phyloP scores from a whole-genome alignment of 2,113 vertebrate genomes.

The Xiphophorus hellerii region DNA sequence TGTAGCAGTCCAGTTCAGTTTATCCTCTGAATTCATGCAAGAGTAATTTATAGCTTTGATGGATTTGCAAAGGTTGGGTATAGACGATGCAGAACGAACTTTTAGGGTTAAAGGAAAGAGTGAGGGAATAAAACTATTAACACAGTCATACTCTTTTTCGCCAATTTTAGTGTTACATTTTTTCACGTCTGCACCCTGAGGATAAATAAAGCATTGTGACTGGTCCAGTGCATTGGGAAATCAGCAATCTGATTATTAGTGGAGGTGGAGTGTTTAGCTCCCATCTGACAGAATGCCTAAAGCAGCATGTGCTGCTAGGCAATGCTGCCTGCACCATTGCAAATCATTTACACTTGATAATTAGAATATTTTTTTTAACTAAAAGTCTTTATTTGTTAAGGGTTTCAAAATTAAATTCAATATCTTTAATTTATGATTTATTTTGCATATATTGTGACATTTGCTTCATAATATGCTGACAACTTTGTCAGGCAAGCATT shows the following conservation, averaged over 20 bases:
- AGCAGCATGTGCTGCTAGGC: conserved; percentile 25
- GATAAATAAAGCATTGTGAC: conserved; percentile 60
- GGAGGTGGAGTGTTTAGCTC: conserved; percentile 60
- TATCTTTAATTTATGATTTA: background rate
- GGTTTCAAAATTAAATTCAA: background rate
- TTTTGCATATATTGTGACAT: background rate
- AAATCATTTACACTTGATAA: conserved; percentile 20
- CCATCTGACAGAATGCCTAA: conserved; percentile 46
- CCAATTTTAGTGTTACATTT: conserved; percentile 62
- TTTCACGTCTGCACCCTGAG: conserved; percentile 51
- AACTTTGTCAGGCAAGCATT: conserved; percentile 33
- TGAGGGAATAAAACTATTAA: conserved; percentile 49
- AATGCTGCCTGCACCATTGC: conserved; percentile 5
- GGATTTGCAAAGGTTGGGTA: conserved; percentile 20
- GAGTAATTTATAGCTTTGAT: background rate
- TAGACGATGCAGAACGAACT: background rate
- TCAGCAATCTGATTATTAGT: conserved; percentile 67
- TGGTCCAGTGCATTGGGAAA: conserved; percentile 60
- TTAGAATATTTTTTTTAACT: background rate
- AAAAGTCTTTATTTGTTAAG: background rate
- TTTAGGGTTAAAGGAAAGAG: conserved; percentile 25
- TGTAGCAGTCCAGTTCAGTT: too few relatives aligned
- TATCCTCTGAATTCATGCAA: background rate
- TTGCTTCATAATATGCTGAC: conserved; percentile 38
- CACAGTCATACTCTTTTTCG: conserved; percentile 55